Conservation (phyloP, 2,797 vertebrate species). For the Pangasius macronema region DNA sequence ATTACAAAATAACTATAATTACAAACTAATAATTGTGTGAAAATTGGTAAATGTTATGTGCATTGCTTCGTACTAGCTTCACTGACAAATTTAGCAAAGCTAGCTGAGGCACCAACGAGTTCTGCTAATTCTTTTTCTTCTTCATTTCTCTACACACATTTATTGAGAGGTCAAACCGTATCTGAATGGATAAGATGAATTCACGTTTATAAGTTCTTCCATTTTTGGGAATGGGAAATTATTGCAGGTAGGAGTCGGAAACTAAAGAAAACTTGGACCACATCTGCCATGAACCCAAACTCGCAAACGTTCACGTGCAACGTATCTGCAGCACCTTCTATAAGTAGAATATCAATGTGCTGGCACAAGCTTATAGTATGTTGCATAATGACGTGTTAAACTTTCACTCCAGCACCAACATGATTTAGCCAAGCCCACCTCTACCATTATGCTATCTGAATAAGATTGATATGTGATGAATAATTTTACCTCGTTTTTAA, state of each 20-base stretch:
- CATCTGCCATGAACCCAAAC: neutral
- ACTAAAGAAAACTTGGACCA: neutral
- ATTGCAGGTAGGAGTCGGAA: neutral
- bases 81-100: neutral
- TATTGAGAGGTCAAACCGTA: neutral
- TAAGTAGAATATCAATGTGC: neutral
- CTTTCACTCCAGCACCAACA: neutral
- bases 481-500: neutral
- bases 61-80: neutral
- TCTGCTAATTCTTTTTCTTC: neutral
- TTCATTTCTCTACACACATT: neutral
- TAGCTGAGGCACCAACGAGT: neutral
- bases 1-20: neutral
- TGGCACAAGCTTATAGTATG: neutral
- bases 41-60: neutral
- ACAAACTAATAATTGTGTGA: neutral
- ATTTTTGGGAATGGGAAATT: neutral
- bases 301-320: neutral
- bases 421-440: neutral
- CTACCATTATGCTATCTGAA: neutral
- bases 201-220: neutral
- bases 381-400: neutral
- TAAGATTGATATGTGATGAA: neutral
- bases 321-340: neutral
- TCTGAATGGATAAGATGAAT: neutral